Evolutionary conservation across 2,797 vertebrate species (phyloP).

Genomic region (Orestias chungarensis): DNA sequence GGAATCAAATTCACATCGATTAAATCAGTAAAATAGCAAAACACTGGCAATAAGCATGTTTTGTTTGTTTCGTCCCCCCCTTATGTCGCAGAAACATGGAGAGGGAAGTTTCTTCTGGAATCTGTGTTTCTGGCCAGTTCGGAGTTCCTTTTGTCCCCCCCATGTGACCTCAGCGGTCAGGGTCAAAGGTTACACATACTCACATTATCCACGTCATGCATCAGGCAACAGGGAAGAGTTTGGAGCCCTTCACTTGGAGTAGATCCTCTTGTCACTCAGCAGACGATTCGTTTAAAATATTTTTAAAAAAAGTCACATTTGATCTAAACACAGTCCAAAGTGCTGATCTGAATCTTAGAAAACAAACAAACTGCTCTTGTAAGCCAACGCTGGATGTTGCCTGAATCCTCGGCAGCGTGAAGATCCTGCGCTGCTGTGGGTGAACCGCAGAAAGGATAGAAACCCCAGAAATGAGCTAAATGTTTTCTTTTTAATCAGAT

Average conservation of each 20-base stretch:
- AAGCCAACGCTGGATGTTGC: neutral
- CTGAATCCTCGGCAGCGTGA: neutral
- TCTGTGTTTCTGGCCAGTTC: neutral
- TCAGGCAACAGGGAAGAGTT: constrained; percentile 8
- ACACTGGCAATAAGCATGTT: constrained; percentile 16
- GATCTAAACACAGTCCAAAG: neutral
- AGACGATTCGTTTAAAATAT: neutral
- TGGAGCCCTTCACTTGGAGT: constrained; percentile 30
- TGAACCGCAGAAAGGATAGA: neutral
- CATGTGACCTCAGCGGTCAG: neutral
- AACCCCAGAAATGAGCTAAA: neutral
- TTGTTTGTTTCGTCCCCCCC: neutral
- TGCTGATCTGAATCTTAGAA: constrained; percentile 1
- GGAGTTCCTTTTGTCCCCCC: neutral
- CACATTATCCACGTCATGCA: constrained; percentile 3
- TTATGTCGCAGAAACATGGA: constrained; percentile 25
- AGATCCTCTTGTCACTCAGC: neutral
- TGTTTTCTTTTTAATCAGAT: neutral
- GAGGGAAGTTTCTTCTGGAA: constrained; percentile 5
- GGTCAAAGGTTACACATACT: neutral
- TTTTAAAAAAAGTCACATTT: neutral
- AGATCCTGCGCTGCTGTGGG: no score
- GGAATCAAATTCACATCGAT: constrained; percentile 71
- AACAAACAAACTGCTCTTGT: neutral
- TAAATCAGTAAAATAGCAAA: constrained; percentile 36